Conservation (phyloP, 1,140 invertebrate species). For the Eciton burchellii region DNA sequence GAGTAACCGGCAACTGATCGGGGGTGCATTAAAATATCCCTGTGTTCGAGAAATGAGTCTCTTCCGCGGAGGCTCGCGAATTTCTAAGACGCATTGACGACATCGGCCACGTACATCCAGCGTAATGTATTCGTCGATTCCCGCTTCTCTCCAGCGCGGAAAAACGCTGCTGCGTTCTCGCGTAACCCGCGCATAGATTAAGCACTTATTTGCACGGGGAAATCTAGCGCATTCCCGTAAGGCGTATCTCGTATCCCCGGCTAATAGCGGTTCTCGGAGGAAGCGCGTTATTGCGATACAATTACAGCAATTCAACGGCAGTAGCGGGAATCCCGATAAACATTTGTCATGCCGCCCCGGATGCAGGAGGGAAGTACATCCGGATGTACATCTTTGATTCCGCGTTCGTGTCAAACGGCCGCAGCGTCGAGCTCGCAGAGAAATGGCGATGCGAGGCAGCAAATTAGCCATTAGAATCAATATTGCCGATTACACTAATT, state of each 20-base stretch:
- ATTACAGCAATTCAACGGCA: slow-evolving; percentile 62
- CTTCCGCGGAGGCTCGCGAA: not conserved
- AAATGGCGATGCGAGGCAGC: not conserved
- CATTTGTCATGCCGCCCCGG: slow-evolving; percentile 40
- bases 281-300: slow-evolving; percentile 40
- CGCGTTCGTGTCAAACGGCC: not conserved
- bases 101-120: slow-evolving; percentile 3
- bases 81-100: slow-evolving; percentile 16
- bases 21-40: not conserved
- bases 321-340: slow-evolving; percentile 39
- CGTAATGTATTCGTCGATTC: slow-evolving; percentile 20
- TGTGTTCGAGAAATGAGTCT: not conserved
- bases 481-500: no score
- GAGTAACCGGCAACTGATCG: no score
- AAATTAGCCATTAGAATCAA: no score
- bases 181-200: slow-evolving; percentile 43
- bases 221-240: slow-evolving; percentile 49
- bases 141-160: not conserved
- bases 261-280: slow-evolving; percentile 34
- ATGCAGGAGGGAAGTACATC: slow-evolving; percentile 64
- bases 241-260: slow-evolving; percentile 13
- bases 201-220: slow-evolving; percentile 46
- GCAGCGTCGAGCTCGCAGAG: not conserved
- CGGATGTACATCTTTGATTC: slow-evolving; percentile 43
- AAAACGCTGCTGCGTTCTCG: slow-evolving; percentile 13